Base-by-base conservation (phyloP, 2,797 vertebrate species). In the Crenichthys baileyi region DNA sequence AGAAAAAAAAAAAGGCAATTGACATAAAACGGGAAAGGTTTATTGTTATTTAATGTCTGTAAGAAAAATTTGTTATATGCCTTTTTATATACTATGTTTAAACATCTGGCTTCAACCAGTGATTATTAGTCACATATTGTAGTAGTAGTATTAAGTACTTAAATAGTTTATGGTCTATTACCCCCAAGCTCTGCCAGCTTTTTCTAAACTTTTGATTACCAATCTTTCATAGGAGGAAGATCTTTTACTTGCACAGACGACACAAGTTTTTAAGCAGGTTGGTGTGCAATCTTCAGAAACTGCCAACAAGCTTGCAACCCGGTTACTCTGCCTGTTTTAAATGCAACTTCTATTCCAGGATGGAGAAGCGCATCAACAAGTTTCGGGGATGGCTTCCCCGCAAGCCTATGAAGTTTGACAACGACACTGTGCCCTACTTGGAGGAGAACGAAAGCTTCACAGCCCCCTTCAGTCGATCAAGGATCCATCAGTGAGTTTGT, bases 211-310 rank as follows among this genome's bases (percentile, higher is more conserved):
- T 50, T 4, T 51, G 63, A 31, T 48, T 70, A 9, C 65, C 36
- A 50, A 61, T 31, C 5, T 72, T 31, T 18, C 36, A 16, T 94
- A 98, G 97, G 96, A 98, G 97, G 96, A 98, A 98, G 97, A 97
- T 98, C 94, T 98, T 97, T 95, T 98, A 96, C 96, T 96, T 96
- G 96, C 97, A 97, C 78, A 95, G 96, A 78, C 94, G 96, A 53
- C 97, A 97, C 96, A 97, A 97, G 96, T 96, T 98, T 94, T 97
- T 97, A 96, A 97, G 96, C 95, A 97, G 96, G 97, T 98, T 84
- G 96, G 97, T 70, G 55, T 72, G 67, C 2, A 41, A 48, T 83
- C 15, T 51, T 22, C n/a, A 58, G n/a, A 63, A 15, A 61, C 70
- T 44, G 7, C 16, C 5, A 48, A 1, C 46, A 15, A 58, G 29